Base-by-base conservation (phyloP, 1,140 invertebrate genomes). In the Conus betulinus region DNA sequence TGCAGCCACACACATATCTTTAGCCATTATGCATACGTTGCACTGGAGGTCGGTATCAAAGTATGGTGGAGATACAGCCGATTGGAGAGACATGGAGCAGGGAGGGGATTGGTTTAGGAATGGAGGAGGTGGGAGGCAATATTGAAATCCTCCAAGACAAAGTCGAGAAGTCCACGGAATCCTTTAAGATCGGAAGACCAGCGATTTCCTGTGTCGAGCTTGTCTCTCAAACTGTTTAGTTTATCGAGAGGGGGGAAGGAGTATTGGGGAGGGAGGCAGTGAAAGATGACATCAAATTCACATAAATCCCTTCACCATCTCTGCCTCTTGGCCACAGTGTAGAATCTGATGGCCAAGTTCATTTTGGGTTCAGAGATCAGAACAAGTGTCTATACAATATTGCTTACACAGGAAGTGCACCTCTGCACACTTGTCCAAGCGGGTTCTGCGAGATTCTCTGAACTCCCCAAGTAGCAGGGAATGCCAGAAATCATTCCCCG, bases 401-500 rank as follows among this genome's bases (percentile, higher is more conserved):
- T 63, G 84, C 84, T 74, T 74, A 74, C 63, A 51, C 63, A 67
- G 25, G 84, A 87, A 87, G 55, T 20, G 20, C 20, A 5, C 10
- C 39, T 78, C 71, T 67, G 52, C 11, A 23, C 13, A 79, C 23
- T 17, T 20, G 67, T 15, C 10, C 55, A 60, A 27, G 17, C 74
- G 52, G 71, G 71, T n/a, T 67, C 71, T 74, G 25, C 39, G 17
- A 51, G 71, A 55, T 8, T 74, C 15, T 25, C 51, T n/a, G 53
- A 78, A 87, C 71, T 57, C 71, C 74, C 85, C 20, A 13, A 55
- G 85, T 5, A 53, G 13, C 17, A 52, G 60, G 79, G 8, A 27
- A 74, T 78, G 51, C 53, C 85, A 79, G 23, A 76, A 87, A 78
- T 76, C 85, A 87, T 87, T 74, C 27, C 0, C 27, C 71, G 5